Conservation (phyloP, 2,113 vertebrate species). For the Machaerirhynchus nigripectus region DNA sequence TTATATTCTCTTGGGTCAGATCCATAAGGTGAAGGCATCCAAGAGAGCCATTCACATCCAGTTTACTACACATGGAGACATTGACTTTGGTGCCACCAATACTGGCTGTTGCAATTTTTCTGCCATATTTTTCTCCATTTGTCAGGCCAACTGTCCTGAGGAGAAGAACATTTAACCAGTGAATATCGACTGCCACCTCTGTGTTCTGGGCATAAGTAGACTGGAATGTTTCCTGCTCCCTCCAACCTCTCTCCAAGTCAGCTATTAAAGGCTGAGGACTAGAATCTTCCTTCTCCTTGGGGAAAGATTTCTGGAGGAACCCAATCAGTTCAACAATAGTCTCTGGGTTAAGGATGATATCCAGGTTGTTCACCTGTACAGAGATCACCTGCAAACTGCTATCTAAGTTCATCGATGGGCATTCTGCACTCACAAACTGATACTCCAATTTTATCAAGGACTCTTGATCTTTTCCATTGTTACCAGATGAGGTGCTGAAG, state of each 20-base stretch:
- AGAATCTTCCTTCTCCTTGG: constrained; percentile 84
- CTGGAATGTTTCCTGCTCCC: constrained; percentile 79
- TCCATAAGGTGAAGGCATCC: constrained; percentile 93
- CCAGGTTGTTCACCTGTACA: constrained; percentile 93
- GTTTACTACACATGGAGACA: constrained; percentile 85
- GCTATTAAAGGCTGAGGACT: constrained; percentile 77
- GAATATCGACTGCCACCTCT: constrained; percentile 93
- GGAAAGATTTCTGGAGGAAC: constrained; percentile 96
- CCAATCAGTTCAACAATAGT: constrained; percentile 96
- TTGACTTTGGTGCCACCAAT: constrained; percentile 93
- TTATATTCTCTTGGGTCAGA: constrained; percentile 85
- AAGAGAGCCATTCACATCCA: constrained; percentile 90
- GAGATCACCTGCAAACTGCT: constrained; percentile 92
- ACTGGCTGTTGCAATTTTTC: constrained; percentile 97
- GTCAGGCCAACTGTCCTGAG: constrained; percentile 85
- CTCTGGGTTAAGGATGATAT: constrained; percentile 97
- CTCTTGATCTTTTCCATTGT: constrained; percentile 80
- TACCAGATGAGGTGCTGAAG: neutral
- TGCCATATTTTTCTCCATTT: constrained; percentile 85
- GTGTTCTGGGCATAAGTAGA: constrained; percentile 90
- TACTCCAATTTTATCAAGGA: constrained; percentile 94
- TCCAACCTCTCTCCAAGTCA: constrained; percentile 67
- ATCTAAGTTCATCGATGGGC: constrained; percentile 93
- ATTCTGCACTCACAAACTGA: constrained; percentile 97
- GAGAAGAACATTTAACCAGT: constrained; percentile 90